A percentile compares a stretch with the other conserved stretches of the same genome.
Conservation (phyloP, 2,113 vertebrate genomes). For the Microtus richardsoni region DNA sequence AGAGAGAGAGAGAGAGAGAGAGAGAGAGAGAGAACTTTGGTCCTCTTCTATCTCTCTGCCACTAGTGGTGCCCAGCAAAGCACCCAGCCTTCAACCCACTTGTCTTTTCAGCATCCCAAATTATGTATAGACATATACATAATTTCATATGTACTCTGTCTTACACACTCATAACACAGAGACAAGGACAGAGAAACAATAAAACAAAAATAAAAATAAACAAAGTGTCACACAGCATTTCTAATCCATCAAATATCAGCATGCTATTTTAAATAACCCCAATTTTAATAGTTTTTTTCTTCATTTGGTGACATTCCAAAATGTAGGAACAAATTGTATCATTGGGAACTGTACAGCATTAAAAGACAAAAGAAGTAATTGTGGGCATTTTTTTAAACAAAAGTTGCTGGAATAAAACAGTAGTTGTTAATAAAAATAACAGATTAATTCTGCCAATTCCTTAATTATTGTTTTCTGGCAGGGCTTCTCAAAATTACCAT, state of each 20-base stretch:
- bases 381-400: not conserved
- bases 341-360: not conserved
- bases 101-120: not conserved
- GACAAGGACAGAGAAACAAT: not conserved
- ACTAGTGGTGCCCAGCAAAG: not conserved
- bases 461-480: not conserved
- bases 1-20: no score
- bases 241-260: not conserved
- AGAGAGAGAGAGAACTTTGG: no score
- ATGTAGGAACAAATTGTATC: not conserved
- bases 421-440: not conserved
- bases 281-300: not conserved
- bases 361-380: not conserved
- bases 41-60: not conserved
- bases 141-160: not conserved
- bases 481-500: not conserved
- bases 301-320: conserved; percentile 5
- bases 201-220: not conserved
- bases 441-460: not conserved
- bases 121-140: not conserved
- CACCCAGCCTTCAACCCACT: not conserved
- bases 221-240: not conserved
- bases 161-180: not conserved
- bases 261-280: not conserved
- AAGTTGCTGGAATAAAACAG: not conserved